phyloP scores from a whole-genome alignment of 2,113 vertebrate species.

The Romanogobio albipinnatus region DNA sequence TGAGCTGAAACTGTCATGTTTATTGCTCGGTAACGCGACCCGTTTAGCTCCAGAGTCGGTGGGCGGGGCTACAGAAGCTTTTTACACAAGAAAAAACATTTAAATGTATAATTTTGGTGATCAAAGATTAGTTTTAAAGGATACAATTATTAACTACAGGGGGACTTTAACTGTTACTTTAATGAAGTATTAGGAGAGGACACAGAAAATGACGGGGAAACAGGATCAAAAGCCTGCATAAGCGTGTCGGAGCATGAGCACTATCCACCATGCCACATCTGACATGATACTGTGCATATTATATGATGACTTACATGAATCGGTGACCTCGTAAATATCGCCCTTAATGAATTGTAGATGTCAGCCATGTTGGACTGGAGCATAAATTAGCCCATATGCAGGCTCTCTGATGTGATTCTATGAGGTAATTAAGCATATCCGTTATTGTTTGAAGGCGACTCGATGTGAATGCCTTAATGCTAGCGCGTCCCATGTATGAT shows the following conservation, averaged over 20 bases:
- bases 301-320: slow-evolving; percentile 27
- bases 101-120: too few relatives aligned
- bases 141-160: too few relatives aligned
- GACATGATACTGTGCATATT: background rate
- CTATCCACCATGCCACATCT: background rate
- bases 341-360: slow-evolving; percentile 30
- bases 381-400: slow-evolving; percentile 34
- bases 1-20: too few relatives aligned
- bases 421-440: slow-evolving; percentile 34
- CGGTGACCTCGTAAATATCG: background rate
- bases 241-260: background rate
- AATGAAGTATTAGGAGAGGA: background rate
- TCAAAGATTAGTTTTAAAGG: too few relatives aligned
- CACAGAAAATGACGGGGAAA: background rate
- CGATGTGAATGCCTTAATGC: background rate
- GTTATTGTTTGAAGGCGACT: background rate
- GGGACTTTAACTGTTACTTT: background rate
- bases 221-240: background rate
- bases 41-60: too few relatives aligned
- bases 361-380: background rate
- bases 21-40: too few relatives aligned
- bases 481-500: background rate
- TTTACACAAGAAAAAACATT: too few relatives aligned
- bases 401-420: slow-evolving; percentile 19
- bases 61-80: too few relatives aligned